Conservation (phyloP, 2,113 vertebrate species). For the Pongo abelii region DNA sequence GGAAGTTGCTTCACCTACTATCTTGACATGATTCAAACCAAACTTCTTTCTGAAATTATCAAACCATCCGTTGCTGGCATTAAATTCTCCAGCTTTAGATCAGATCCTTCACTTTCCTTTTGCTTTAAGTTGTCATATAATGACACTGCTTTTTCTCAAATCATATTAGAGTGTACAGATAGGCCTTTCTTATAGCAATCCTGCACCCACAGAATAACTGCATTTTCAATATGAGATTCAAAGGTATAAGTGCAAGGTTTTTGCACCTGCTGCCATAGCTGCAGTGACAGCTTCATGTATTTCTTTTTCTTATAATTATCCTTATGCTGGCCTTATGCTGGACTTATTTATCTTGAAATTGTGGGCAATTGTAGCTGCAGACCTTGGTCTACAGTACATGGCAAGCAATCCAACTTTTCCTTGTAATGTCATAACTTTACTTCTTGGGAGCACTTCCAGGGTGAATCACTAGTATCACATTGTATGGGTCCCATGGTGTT, state of each 20-base stretch:
- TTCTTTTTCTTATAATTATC: neutral
- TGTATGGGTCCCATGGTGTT: neutral
- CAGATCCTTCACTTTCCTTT: neutral
- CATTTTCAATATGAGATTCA: neutral
- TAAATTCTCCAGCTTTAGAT: neutral
- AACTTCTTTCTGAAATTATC: neutral
- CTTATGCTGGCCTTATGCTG: neutral
- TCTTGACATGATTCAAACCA: neutral
- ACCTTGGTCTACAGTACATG: neutral
- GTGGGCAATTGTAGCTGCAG: neutral
- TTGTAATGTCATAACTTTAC: neutral
- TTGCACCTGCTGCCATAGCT: neutral
- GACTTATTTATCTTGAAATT: neutral
- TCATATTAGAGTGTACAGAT: neutral
- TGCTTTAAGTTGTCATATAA: neutral
- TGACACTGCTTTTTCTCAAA: neutral
- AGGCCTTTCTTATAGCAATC: neutral
- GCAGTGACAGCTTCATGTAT: neutral
- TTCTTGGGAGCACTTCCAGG: neutral
- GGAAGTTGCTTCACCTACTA: neutral
- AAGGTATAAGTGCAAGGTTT: neutral
- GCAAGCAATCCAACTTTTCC: neutral
- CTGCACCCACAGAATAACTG: neutral
- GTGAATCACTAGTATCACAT: neutral
- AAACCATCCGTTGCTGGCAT: neutral